Conservation (phyloP, 2,797 vertebrate species). For the Australoheros facetus region DNA sequence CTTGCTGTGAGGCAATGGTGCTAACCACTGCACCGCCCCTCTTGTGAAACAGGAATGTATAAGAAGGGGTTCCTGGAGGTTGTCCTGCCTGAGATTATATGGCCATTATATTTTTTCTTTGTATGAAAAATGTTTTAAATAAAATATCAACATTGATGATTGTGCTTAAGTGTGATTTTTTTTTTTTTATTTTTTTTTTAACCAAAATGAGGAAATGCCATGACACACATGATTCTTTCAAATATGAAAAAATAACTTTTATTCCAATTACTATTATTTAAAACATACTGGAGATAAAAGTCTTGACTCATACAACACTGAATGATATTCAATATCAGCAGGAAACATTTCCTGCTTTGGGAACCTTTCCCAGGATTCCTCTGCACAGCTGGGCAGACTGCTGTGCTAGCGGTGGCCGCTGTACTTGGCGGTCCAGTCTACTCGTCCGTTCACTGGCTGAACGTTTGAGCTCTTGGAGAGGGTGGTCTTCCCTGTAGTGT, state of each 20-base stretch:
- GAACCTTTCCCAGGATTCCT: conserved; percentile 35
- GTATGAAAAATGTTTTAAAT: background rate
- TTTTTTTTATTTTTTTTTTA: too few relatives aligned
- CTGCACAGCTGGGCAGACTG: background rate
- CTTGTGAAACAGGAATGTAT: background rate
- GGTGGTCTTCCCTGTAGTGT: conserved; percentile 61
- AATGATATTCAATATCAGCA: conserved; percentile 7
- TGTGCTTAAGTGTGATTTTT: background rate
- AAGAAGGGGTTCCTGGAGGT: background rate
- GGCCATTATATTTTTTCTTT: background rate
- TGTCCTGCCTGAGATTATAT: background rate
- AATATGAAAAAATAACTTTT: background rate
- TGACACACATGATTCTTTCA: background rate
- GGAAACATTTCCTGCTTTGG: conserved; percentile 17
- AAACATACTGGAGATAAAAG: background rate
- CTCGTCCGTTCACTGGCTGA: conserved; percentile 86
- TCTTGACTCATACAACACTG: background rate
- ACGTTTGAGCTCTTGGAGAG: conserved; percentile 72
- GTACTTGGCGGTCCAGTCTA: conserved; percentile 92
- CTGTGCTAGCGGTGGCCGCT: conserved; percentile 83
- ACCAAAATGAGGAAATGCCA: too few relatives aligned
- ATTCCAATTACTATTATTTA: background rate
- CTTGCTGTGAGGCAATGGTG: too few relatives aligned
- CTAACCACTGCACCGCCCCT: too few relatives aligned
- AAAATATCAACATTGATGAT: background rate